These are phyloP conservation scores for Amphiduros pacificus DNA, from an alignment of 2,888 invertebrate species.

Conservation along the genomic window DNA sequence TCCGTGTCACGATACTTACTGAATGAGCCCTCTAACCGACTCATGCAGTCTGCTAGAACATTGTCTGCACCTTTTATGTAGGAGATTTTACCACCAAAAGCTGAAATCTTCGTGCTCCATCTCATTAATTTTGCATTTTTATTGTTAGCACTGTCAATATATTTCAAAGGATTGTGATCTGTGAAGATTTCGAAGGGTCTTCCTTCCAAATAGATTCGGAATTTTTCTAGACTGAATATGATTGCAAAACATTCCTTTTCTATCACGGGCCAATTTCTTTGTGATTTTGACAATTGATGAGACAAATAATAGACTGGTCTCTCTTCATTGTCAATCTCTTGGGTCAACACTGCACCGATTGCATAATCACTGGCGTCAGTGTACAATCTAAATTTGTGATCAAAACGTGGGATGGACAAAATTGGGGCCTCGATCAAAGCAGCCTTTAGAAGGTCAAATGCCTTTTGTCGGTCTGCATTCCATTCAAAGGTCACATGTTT, in stretches of 20 bases:
- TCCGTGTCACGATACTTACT: not conserved
- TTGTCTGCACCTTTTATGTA: not conserved
- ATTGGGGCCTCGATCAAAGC: not conserved
- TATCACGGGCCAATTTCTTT: not conserved
- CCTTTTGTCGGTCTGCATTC: not conserved
- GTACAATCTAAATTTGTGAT: not conserved
- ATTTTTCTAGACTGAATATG: not conserved
- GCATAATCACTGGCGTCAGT: not conserved
- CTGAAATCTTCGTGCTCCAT: not conserved
- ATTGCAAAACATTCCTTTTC: not conserved
- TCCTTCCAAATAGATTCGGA: not conserved
- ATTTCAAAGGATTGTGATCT: not conserved
- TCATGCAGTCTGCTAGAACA: not conserved
- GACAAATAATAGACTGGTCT: not conserved
- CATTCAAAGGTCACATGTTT: slow-evolving; percentile 2
- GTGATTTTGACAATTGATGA: not conserved
- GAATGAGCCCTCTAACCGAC: not conserved
- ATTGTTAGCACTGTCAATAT: not conserved
- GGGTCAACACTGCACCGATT: not conserved
- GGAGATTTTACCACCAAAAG: not conserved
- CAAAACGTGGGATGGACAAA: not conserved
- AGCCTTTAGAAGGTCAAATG: slow-evolving; percentile 1
- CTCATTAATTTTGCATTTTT: not conserved
- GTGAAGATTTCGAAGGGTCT: not conserved
- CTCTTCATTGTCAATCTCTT: not conserved